phyloP scores from a whole-genome alignment of 37 sponge, comb jelly and placozoan species.

The Aphrocallistes beatrix region DNA sequence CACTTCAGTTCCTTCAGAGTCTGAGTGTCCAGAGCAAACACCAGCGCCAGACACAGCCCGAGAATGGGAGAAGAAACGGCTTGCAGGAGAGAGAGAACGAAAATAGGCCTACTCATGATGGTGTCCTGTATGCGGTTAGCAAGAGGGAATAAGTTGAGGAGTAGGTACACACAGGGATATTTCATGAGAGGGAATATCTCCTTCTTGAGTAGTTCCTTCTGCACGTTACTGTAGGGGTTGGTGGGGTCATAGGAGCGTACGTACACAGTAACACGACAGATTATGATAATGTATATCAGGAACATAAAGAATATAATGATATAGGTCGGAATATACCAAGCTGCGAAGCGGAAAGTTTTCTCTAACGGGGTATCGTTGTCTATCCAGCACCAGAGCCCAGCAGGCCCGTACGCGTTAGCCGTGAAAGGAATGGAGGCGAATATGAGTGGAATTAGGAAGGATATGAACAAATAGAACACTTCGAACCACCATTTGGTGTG shows the following conservation, averaged over 20 bases:
- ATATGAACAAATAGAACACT: constrained; percentile 35
- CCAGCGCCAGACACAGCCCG: neutral
- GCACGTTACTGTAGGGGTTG: neutral
- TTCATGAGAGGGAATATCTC: constrained; percentile 9
- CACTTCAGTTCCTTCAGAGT: neutral
- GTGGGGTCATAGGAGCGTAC: constrained; percentile 4
- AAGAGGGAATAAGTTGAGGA: neutral
- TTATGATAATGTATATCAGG: neutral
- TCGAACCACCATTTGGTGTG: constrained; percentile 7
- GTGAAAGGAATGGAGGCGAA: constrained; percentile 44
- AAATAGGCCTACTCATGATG: neutral
- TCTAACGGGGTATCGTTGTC: neutral
- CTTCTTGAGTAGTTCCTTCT: neutral
- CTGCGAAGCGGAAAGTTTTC: neutral
- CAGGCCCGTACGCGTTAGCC: constrained; percentile 40
- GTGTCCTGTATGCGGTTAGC: neutral
- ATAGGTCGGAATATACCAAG: neutral
- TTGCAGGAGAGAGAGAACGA: neutral
- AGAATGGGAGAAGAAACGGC: neutral
- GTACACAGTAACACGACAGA: neutral
- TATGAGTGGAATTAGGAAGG: constrained; percentile 35
- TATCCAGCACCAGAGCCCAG: constrained; percentile 70
- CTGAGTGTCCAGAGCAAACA: neutral
- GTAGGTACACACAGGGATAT: neutral
- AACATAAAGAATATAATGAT: neutral